A percentile compares a stretch with the other conserved stretches of the same genome.
Conservation (phyloP, 2,888 invertebrate species). For the Cremastobaeus sp. region DNA sequence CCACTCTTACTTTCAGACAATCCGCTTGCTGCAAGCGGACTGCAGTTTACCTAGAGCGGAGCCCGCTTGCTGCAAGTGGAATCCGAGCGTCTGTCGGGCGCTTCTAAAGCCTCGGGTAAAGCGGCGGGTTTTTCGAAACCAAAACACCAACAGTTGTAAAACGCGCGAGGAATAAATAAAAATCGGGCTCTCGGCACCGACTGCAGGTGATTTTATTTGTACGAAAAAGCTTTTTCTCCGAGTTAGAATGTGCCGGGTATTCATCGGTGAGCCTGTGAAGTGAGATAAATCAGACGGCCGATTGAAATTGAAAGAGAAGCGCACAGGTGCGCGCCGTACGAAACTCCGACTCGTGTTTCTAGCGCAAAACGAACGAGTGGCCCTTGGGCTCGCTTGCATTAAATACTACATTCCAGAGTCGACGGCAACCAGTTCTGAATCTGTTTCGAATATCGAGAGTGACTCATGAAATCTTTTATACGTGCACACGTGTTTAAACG, state of each 20-base stretch:
- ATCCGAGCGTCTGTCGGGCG: too few relatives aligned
- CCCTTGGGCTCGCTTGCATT: slow-evolving; percentile 61
- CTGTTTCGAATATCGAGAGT: slow-evolving; percentile 59
- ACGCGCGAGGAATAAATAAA: too few relatives aligned
- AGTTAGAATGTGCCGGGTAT: too few relatives aligned
- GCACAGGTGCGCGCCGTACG: slow-evolving; percentile 52
- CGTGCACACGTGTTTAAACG: slow-evolving; percentile 56
- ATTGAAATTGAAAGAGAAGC: slow-evolving; percentile 55
- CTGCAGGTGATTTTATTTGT: too few relatives aligned
- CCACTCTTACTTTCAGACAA: too few relatives aligned
- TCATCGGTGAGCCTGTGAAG: slow-evolving; percentile 17
- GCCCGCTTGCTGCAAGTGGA: too few relatives aligned
- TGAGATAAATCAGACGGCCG: slow-evolving; percentile 53
- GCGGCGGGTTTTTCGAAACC: too few relatives aligned
- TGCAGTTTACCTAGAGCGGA: too few relatives aligned
- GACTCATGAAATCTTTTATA: slow-evolving; percentile 61
- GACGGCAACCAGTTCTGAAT: slow-evolving; percentile 63
- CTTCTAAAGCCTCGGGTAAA: too few relatives aligned
- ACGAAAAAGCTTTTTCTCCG: slow-evolving; percentile 21
- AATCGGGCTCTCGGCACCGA: too few relatives aligned
- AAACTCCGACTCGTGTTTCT: slow-evolving; percentile 56
- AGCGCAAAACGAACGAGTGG: slow-evolving; percentile 55
- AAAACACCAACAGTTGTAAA: too few relatives aligned
- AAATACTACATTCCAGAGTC: slow-evolving; percentile 64
- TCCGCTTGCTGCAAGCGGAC: too few relatives aligned